Evolutionary conservation across 2,888 invertebrate species (phyloP).

Genomic region (Trissolcus brochymenae): DNA sequence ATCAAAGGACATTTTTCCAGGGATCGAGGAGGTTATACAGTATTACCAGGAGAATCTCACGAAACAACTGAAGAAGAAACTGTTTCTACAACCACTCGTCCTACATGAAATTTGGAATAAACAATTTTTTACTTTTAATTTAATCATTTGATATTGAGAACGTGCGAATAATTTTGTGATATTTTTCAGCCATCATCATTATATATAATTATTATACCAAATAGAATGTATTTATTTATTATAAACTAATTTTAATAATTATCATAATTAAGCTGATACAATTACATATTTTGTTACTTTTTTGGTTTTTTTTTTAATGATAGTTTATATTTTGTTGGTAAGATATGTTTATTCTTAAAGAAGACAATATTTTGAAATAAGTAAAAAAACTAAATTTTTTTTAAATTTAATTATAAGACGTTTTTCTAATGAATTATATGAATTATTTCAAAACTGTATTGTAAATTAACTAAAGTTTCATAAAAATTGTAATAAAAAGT

Average conservation of each 20-base stretch:
- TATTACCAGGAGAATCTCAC: conserved; percentile 68
- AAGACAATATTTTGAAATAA: too few relatives aligned
- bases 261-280: too few relatives aligned
- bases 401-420: too few relatives aligned
- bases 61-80: conserved; percentile 63
- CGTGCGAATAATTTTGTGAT: conserved; percentile 1
- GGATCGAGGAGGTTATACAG: conserved; percentile 67
- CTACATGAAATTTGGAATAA: neutral
- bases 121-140: neutral
- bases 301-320: neutral
- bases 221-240: too few relatives aligned
- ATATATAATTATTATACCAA: too few relatives aligned
- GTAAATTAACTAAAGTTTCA: too few relatives aligned
- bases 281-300: neutral
- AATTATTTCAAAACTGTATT: too few relatives aligned
- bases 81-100: conserved; percentile 50
- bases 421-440: too few relatives aligned
- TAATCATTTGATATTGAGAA: neutral
- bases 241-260: too few relatives aligned
- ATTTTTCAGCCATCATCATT: neutral
- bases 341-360: too few relatives aligned
- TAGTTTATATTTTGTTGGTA: neutral
- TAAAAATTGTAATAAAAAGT: neutral
- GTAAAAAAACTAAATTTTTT: too few relatives aligned
- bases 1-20: conserved; percentile 65